Base-by-base conservation (phyloP, 1,140 invertebrate species). In the Dysdera silvatica region DNA sequence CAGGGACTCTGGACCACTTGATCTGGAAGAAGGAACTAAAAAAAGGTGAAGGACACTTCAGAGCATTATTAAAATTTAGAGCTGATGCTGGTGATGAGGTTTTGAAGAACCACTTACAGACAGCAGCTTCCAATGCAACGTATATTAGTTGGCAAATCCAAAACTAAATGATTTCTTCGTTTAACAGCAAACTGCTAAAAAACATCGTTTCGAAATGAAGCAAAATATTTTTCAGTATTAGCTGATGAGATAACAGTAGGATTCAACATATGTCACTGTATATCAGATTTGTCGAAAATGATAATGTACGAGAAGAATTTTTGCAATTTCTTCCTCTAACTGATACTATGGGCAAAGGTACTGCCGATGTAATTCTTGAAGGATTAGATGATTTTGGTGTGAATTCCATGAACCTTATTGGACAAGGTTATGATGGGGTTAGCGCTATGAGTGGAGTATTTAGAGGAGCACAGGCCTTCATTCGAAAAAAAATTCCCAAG, bases 141-240 rank as follows among this genome's bases (percentile, higher is more conserved):
- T 74, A 72, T 52, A 70, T 70, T 12, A 73, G 71, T 56, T 70
- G 70, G 64, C 70, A 65, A 10, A 67, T 55, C 0, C 73, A 75
- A 60, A 74, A 74, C 56, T 53, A 72, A 33, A 26, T 74, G 4
- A 74, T 74, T 45, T 55, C 69, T 4, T 48, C 31, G 4, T 73
- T 68, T 54, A 67, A 64, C 24, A 52, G 69, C 49, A 61, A 70
- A 65, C 70, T 74, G 23, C 47, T 57, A 56, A 31, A 57, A 33
- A n/a, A 47, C 18, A 23, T 43, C 28, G 68, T 75, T 60, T 33
- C 70, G 12, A 29, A 45, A 31, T 26, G 33, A 12, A 55, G 37
- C 32, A 43, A 41, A 40, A 41, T 55, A 28, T 26, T 43, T 37
- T 23, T 16, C 7, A 6, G 26, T 55, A 8, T 20, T 55, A 20